Evolutionary conservation across 2,797 vertebrate species (phyloP).

Genomic region (Heteromormyrus szaboi): DNA sequence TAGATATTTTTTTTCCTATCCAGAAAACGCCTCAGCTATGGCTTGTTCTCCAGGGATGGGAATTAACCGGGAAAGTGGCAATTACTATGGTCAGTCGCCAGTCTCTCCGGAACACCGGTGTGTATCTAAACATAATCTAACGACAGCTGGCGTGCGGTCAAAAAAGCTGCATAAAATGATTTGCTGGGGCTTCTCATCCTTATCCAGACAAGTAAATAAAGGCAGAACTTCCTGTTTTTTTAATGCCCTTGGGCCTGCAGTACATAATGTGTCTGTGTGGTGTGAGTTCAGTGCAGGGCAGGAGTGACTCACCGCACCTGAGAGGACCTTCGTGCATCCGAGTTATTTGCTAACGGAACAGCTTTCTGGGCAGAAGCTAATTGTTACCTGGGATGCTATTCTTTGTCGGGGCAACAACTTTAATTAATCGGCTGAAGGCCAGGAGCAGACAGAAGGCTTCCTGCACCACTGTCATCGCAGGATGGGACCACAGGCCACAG

Average conservation of each 20-base stretch:
- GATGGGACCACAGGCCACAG: not conserved
- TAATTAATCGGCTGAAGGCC: not conserved
- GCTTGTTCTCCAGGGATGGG: not conserved
- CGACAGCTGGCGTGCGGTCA: not conserved
- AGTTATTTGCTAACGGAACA: not conserved
- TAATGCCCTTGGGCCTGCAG: not conserved
- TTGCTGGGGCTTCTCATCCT: not conserved
- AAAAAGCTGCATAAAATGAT: not conserved
- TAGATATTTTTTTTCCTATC: not conserved
- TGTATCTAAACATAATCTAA: not conserved
- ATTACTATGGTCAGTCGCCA: constrained; percentile 3
- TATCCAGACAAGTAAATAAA: not conserved
- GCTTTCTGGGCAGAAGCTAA: not conserved
- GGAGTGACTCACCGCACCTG: not conserved
- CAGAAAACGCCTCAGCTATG: not conserved
- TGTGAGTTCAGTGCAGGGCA: not conserved
- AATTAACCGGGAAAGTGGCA: constrained; percentile 5
- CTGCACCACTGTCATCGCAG: not conserved
- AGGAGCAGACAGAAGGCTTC: not conserved
- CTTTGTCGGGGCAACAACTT: not conserved
- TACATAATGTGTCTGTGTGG: not conserved
- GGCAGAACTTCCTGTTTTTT: not conserved
- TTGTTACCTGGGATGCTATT: constrained; percentile 2
- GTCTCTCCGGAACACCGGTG: not conserved
- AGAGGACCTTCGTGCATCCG: not conserved